Base-by-base conservation (phyloP, 1,140 invertebrate species). In the Psilanteris sp. region DNA sequence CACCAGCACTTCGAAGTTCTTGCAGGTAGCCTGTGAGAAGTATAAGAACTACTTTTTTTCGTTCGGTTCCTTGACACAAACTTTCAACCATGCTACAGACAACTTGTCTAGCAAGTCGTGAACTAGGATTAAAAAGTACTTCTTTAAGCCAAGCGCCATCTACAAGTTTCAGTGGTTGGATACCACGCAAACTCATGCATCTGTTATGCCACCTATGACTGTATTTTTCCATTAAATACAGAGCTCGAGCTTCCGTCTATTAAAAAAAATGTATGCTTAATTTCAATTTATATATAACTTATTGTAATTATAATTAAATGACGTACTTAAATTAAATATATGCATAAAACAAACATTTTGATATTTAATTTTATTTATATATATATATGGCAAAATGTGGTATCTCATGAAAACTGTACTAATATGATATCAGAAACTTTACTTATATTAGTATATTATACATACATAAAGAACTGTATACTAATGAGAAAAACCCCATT, bases 91-190 rank as follows among this genome's bases (percentile, higher is more conserved):
- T 93, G 74, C 93, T 94, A 78, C 96, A 97, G 2, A 96, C 95
- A 9, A 97, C 93, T 83, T 96, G 93, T 16, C 97, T 90, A 0
- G 96, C 96, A 32, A 96, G 91, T 32, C 95, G 90, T 0, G 96
- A 98, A 81, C 95, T 96, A 0, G 94, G 92, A 87, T 97, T 97
- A 82, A 98, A 98, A 64, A 98, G 90, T 4, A 98, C 93, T 4
- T 94, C 93, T 62, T 95, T 93, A 4, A 98, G 88, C 97, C 97
- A 98, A 2, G 94, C 94, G 0, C 91, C 90, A 59, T 92, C 91
- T 3, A 89, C 85, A 11, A 93, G 80, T 37, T 90, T 90, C 1
- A 92, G 62, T 0, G 87, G 85, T 31, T 89, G 80, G 4, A 86
- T 85, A 2, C 85, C 86, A 5, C 85, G 81, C 0, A 85, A 44